Conservation (phyloP, 2,113 vertebrate genomes). For the Mionectes macconnelli region DNA sequence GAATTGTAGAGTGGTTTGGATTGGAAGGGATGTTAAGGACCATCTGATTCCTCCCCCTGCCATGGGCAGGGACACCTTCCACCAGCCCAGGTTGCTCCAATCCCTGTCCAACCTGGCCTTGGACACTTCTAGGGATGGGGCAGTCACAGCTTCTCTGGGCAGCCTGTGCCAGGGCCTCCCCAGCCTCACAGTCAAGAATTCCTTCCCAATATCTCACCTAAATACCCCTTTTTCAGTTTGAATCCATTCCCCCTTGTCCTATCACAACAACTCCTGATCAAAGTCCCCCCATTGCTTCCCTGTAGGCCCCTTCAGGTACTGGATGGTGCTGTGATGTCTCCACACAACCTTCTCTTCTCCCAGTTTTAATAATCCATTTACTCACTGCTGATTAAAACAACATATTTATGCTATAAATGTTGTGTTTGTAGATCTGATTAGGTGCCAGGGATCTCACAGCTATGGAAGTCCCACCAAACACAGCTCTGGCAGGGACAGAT, state of each 20-base stretch:
- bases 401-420: background rate
- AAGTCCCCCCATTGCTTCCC: background rate
- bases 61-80: background rate
- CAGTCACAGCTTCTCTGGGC: background rate
- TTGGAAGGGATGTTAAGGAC: too few species aligned
- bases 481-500: background rate
- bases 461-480: accelerated
- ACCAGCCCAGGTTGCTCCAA: background rate
- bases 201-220: background rate
- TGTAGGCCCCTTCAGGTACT: accelerated
- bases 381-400: background rate
- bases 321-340: background rate
- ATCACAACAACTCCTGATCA: background rate
- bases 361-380: background rate
- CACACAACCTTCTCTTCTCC: background rate
- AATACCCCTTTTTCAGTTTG: background rate
- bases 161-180: background rate
- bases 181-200: background rate
- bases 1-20: background rate
- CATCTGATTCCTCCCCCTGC: background rate
- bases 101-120: background rate
- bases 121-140: background rate
- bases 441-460: background rate
- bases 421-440: background rate
- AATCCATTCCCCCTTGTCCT: background rate